Evolutionary conservation across 2,113 vertebrate genomes (phyloP), one percentile per base, ranked within the genome.

Genomic region (Lepidothrix coronata): DNA sequence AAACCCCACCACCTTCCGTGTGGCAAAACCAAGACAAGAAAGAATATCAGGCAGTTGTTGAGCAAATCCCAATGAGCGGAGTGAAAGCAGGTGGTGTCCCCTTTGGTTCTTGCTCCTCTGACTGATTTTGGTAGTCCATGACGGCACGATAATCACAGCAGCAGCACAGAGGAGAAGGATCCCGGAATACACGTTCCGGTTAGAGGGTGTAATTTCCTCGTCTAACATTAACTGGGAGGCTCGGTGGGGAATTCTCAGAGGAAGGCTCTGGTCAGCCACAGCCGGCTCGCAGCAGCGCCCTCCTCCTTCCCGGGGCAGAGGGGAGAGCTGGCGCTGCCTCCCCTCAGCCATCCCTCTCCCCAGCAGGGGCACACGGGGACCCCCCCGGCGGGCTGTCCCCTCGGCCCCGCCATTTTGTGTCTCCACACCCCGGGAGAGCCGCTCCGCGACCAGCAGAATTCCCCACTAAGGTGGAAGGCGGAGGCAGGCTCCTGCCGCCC

Each of bases 381-480:
- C 31, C 12, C 8, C 27, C 18, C 13, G 9, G 22, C 70, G 18
- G 33, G 20, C 57, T 43, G 65, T 66, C 72, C 72, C 58, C 35
- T 43, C 54, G 2, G 51, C 72, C 80, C 94, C 94, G 94, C 96
- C 96, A 95, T 96, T 88, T 96, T 96, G 96, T 90, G 25, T 72
- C 82, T 75, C 39, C 10, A 21, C 58, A 13, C 44, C 21, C 28
- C 24, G 5, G 8, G 24, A 13, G 6, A 41, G 44, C 51, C 15
- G 28, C 39, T 30, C 21, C 31, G 23, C 21, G 5, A 2, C 31
- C 4, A 52, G n/a, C 10, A 1, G 31, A 39, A 33, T 4, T 8
- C 24, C 28, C 23, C 15, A 5, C 24, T 2, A 3, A 18, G 1
- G 5, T 9, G 2, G 18, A 12, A 21, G 1, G 18, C 9, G 14